Base-by-base conservation (phyloP, 2,888 invertebrate species). In the Trichopoda pennipes region DNA sequence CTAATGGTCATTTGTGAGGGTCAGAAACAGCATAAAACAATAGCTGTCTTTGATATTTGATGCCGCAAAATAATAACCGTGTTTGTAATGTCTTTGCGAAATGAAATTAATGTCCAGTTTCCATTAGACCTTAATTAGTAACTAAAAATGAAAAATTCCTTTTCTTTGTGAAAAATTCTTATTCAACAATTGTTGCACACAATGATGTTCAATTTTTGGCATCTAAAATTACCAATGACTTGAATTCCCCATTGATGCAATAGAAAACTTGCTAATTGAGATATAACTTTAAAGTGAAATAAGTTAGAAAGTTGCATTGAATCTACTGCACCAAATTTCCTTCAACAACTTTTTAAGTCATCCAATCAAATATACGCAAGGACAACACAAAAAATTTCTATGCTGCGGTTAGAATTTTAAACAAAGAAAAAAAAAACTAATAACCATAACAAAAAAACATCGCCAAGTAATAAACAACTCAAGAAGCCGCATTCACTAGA, bases 341-440 rank as follows among this genome's bases (percentile, higher is more conserved):
- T 38, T 12, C 38, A 49, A 60, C 0, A 32, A 44, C 28, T 32
- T 32, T 56, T 35, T 16, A 47, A 47, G 21, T 23, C 23, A 21
- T 9, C 58, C 61, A 63, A 58, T 75, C 55, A 58, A 73, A 74
- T 64, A 32, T 63, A 47, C 19, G 3, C 42, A 63, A 61, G 28
- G 53, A 16, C 19, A 56, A 51, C 19, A 74, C 47, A 38, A 38
- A 47, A 49, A 75, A 44, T 19, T 75, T 38, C 51, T 49, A 58
- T 19, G 17, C 35, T 23, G 49, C 38, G 66, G 51, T 66, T 17
- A 44, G 38, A 38, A 38, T 38, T 12, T 35, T 32, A 73, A 47
- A 35, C 10, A 17, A 55, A 55, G 42, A 28, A 9, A 3, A 28
- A 12, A 2, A 28, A 28, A 28, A n/a, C n/a, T n/a, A n/a, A n/a